Conservation (phyloP, 2,113 vertebrate species). For the Phainopepla nitens region DNA sequence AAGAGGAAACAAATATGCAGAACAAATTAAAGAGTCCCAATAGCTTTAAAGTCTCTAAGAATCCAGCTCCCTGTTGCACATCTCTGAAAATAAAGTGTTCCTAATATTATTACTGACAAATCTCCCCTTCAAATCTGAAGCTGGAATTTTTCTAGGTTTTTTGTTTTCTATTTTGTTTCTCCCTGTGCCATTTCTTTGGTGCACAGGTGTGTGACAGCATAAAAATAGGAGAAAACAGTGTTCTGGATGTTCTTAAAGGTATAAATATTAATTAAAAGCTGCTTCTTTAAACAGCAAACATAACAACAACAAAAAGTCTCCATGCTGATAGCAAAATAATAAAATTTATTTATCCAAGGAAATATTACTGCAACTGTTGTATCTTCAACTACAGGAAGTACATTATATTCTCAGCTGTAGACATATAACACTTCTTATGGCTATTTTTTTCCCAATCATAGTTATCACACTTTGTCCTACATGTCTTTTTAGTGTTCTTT, state of each 20-base stretch:
- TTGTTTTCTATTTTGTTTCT: neutral
- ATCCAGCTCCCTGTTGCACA: neutral
- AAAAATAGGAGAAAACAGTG: neutral
- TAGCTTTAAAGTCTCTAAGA: neutral
- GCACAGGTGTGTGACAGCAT: neutral
- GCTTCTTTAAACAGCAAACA: neutral
- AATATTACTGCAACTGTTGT: neutral
- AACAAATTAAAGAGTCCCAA: neutral
- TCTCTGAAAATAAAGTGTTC: neutral
- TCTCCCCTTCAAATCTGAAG: neutral
- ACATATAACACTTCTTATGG: rapidly evolving
- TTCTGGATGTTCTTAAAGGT: neutral
- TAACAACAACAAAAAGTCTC: neutral
- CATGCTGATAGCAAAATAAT: neutral
- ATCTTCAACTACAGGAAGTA: neutral
- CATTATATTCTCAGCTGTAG: neutral
- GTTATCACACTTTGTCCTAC: neutral
- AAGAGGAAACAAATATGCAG: neutral
- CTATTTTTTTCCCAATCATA: neutral
- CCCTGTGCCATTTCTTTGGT: neutral
- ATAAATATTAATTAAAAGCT: neutral
- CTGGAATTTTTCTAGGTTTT: neutral
- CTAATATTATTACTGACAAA: neutral
- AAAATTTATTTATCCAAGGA: neutral
- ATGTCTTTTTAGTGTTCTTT: neutral